A percentile compares a stretch with the other conserved stretches of the same genome.
Evolutionary conservation across 2,113 vertebrate genomes (phyloP).

Genomic region (Sander lucioperca): DNA sequence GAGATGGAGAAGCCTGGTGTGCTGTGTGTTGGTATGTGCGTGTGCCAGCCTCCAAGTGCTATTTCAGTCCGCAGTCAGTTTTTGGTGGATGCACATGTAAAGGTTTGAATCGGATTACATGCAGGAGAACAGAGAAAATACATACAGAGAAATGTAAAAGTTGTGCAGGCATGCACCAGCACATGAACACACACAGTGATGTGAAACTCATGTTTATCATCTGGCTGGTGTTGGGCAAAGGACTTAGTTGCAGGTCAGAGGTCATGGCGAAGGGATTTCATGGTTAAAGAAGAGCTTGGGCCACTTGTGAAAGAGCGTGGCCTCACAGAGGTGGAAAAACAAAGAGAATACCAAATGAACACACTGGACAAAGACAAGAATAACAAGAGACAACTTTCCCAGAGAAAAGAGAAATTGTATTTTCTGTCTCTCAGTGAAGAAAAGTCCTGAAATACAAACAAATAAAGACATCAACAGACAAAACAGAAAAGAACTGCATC

Average conservation of each 20-base stretch:
- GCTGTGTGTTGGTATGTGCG: conserved; percentile 42
- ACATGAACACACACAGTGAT: conserved; percentile 40
- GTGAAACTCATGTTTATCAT: conserved; percentile 70
- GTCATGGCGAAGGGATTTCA: conserved; percentile 71
- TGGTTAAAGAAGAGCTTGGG: conserved; percentile 65
- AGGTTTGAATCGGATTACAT: conserved; percentile 57
- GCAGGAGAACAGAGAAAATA: conserved; percentile 14
- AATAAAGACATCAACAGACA: neutral
- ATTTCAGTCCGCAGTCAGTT: conserved; percentile 64
- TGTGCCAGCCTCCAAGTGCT: conserved; percentile 24
- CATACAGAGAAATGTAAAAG: conserved; percentile 29
- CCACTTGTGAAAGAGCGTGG: conserved; percentile 69
- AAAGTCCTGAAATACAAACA: conserved; percentile 8
- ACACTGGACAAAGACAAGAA: conserved; percentile 56
- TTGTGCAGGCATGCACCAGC: conserved; percentile 54
- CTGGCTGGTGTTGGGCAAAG: conserved; percentile 62
- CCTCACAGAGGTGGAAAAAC: conserved; percentile 66
- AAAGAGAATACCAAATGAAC: conserved; percentile 55
- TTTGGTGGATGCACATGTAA: conserved; percentile 40
- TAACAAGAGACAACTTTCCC: conserved; percentile 41
- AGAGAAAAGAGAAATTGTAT: conserved; percentile 32
- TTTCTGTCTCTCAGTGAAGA: neutral
- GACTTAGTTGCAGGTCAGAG: conserved; percentile 69
- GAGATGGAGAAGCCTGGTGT: conserved; percentile 71
- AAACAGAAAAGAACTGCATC: conserved; percentile 10